These are phyloP conservation scores for Drosophila rhopaloa DNA, from an alignment of 1,140 invertebrate genomes.

Conservation along the genomic window DNA sequence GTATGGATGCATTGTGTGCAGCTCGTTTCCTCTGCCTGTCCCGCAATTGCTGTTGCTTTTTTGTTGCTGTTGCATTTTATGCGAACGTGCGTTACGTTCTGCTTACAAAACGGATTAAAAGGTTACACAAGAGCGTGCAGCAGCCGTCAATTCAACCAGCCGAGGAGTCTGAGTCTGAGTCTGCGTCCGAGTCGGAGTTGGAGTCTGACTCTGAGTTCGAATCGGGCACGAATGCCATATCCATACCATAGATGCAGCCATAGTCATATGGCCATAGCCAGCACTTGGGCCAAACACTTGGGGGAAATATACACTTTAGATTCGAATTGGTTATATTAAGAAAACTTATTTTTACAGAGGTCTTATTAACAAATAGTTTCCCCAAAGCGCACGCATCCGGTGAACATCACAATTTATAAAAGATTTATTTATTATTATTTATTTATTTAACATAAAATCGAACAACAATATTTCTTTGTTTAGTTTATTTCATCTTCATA, in stretches of 20 bases:
- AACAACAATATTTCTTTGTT: no score
- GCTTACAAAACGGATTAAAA: conserved; percentile 84
- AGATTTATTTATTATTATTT: no score
- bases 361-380: no score
- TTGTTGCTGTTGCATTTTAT: conserved; percentile 55
- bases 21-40: conserved; percentile 64
- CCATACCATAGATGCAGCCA: conserved; percentile 37
- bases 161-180: conserved; percentile 10
- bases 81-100: conserved; percentile 80
- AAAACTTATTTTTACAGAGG: no score
- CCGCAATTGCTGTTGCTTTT: conserved; percentile 27
- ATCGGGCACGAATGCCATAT: conserved; percentile 48
- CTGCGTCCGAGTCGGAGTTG: conserved; percentile 10
- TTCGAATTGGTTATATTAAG: no score
- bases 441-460: no score
- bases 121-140: conserved; percentile 80
- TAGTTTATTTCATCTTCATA: no score
- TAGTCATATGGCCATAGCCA: conserved; percentile 32
- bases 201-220: conserved; percentile 12
- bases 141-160: conserved; percentile 46
- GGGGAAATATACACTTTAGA: conserved; percentile 11
- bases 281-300: neutral
- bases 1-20: conserved; percentile 65
- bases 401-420: no score
- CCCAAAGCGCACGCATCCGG: no score